These are phyloP conservation scores for Mionectes olivaceus DNA, from an alignment of 2,797 vertebrate genomes.

Conservation along the genomic window DNA sequence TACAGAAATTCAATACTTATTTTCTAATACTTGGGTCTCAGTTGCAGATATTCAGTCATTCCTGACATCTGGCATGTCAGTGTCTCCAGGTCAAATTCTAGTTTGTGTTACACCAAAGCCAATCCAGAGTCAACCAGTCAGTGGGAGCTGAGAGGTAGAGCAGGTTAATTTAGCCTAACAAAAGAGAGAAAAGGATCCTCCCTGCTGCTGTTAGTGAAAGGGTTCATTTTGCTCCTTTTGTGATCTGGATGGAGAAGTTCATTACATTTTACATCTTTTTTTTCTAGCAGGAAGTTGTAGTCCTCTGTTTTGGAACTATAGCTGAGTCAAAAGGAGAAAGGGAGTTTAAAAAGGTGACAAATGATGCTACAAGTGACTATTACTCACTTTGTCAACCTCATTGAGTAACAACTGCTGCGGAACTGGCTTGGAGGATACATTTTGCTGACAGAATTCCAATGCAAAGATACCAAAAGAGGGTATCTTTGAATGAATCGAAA, in stretches of 20 bases:
- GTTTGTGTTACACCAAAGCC: neutral
- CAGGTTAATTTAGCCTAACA: neutral
- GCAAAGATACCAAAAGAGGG: neutral
- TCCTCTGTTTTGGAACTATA: neutral
- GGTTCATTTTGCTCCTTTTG: neutral
- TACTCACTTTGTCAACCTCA: neutral
- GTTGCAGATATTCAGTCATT: neutral
- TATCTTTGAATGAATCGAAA: neutral
- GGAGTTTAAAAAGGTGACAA: neutral
- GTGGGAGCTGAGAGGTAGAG: neutral
- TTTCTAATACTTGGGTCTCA: neutral
- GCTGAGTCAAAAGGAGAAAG: neutral
- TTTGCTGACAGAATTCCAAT: constrained; percentile 39
- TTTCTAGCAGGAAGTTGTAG: neutral
- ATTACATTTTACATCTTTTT: neutral
- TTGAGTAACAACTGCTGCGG: neutral
- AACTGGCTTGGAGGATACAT: neutral
- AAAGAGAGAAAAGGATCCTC: neutral
- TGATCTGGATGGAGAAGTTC: neutral
- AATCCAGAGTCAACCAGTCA: neutral
- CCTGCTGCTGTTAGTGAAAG: neutral
- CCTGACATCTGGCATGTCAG: neutral
- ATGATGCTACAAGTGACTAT: neutral
- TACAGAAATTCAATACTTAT: neutral
- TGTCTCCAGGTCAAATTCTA: neutral